Evolutionary conservation across 2,888 invertebrate genomes (phyloP), one percentile per base, ranked within the genome.

Genomic region (Netelia virgata): DNA sequence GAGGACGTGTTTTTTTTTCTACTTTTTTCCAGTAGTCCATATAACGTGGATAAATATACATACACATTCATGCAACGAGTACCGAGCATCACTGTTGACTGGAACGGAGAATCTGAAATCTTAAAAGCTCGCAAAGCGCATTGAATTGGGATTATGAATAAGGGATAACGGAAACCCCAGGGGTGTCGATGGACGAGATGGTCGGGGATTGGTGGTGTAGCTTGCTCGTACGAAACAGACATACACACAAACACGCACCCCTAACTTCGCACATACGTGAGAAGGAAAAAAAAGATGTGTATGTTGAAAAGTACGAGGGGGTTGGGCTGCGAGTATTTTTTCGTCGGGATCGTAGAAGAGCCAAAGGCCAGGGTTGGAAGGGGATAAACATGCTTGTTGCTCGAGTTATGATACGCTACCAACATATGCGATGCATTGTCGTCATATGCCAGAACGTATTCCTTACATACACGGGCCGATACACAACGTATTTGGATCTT

Each of bases 61-160:
- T 47, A 47, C 16, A 41, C 20, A 47, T 16, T 55, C 41, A n/a
- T 23, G n/a, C 28, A 28, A 11, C 53, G 18, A 61, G 43, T 59
- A 61, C 55, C 59, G 53, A 63, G 47, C 55, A 41, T 57, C 57
- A 5, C 0, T 23, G 41, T 18, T 36, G 16, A 36, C 55, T 20
- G 16, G 59, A 28, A 50, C 18, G 80, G 79, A 78, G 87, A 79
- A 86, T 87, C 86, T 85, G 79, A 87, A 87, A 90, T 90, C 91
- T 91, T 91, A 91, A 91, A 91, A 91, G 91, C 91, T 89, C 88
- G 90, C 89, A 90, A 91, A 91, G 91, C 90, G 90, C 91, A 91
- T 91, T 91, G 91, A 91, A 91, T 89, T 89, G 90, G 90, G 91
- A 91, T 91, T 91, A 91, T 91, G 91, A 91, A 91, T 91, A 91